These are phyloP conservation scores for Dromiciops gliroides DNA, from an alignment of 2,113 vertebrate genomes.

Conservation along the genomic window DNA sequence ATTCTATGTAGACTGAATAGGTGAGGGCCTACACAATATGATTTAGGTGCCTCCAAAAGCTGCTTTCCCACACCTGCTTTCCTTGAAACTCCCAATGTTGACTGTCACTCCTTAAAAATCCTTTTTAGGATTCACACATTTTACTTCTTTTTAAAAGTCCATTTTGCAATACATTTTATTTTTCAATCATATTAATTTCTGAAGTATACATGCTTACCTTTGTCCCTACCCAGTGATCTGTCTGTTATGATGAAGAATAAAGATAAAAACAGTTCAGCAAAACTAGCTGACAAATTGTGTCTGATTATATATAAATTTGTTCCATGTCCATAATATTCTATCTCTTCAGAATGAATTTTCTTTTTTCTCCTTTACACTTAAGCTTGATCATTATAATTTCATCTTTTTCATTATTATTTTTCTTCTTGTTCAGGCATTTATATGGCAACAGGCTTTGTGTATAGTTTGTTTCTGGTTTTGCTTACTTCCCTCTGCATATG, in stretches of 20 bases:
- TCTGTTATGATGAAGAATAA: background rate
- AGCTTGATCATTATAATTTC: background rate
- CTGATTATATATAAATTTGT: background rate
- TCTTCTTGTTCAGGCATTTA: background rate
- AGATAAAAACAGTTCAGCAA: background rate
- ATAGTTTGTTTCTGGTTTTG: background rate
- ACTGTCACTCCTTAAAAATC: background rate
- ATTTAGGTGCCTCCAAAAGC: background rate
- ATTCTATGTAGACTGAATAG: background rate
- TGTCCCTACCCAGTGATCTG: background rate
- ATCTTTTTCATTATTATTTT: background rate
- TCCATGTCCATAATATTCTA: background rate
- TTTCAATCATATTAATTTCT: background rate
- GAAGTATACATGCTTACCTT: background rate
- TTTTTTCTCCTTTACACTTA: background rate
- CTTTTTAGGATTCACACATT: background rate
- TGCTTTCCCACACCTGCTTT: background rate
- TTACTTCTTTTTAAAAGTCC: background rate
- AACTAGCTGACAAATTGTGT: background rate
- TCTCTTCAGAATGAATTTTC: background rate
- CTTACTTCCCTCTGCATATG: background rate
- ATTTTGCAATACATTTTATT: background rate
- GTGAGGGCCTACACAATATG: background rate
- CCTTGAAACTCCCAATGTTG: background rate
- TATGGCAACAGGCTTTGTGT: background rate